Evolutionary conservation across 1,140 invertebrate genomes (phyloP).

Genomic region (Marisa cornuarietis): DNA sequence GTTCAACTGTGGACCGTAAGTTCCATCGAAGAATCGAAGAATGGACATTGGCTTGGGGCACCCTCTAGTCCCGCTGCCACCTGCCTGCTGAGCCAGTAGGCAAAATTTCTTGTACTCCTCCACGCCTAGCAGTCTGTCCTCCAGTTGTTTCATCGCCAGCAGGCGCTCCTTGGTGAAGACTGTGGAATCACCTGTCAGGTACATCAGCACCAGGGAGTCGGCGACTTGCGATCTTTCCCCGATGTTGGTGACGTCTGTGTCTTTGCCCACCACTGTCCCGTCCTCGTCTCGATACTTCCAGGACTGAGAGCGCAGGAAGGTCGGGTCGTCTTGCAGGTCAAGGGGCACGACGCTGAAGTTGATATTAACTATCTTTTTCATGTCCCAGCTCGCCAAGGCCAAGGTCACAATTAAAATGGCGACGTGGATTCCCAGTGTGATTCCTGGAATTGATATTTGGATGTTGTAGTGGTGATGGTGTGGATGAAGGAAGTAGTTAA

Average conservation of each 20-base stretch:
- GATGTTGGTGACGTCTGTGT: background rate
- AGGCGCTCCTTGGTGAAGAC: constrained; percentile 26
- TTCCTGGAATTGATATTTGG: background rate
- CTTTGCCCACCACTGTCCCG: background rate
- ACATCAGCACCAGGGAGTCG: constrained; percentile 19
- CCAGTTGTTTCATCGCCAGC: constrained; percentile 18
- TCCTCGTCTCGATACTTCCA: constrained; percentile 31
- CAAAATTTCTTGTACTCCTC: constrained; percentile 14
- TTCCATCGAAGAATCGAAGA: constrained; percentile 33
- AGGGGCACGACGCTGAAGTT: constrained; percentile 30
- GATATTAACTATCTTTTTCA: constrained; percentile 24
- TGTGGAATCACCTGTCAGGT: background rate
- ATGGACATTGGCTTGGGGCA: constrained; percentile 17
- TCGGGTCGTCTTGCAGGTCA: constrained; percentile 15
- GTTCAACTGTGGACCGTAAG: constrained; percentile 3
- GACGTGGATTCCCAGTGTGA: constrained; percentile 16
- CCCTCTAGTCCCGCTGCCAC: background rate
- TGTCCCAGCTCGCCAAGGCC: constrained; percentile 9
- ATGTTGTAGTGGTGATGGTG: too few species aligned
- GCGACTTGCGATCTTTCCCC: constrained; percentile 3
- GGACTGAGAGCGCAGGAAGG: constrained; percentile 22
- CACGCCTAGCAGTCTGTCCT: background rate
- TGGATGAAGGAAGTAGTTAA: too few species aligned
- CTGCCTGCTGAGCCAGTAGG: background rate
- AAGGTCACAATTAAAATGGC: constrained; percentile 36